Evolutionary conservation across 35 echinoderm and acorn worm species (phyloP).

Genomic region (Heliocidaris tuberculata): DNA sequence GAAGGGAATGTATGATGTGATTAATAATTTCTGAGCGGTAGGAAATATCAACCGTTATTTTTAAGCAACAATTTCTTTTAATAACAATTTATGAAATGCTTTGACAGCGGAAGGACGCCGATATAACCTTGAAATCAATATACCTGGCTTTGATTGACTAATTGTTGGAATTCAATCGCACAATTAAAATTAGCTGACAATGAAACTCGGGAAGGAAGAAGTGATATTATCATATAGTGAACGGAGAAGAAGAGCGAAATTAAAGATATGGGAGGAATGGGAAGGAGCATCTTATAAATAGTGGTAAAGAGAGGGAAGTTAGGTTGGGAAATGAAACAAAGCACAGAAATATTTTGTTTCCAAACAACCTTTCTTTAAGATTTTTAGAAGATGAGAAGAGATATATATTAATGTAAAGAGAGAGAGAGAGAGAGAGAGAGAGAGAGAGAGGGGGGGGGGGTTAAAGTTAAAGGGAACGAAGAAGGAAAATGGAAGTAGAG

Average conservation of each 20-base stretch:
- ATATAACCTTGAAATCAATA: background rate
- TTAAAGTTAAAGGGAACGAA: background rate
- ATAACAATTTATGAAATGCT: background rate
- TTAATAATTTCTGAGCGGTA: background rate
- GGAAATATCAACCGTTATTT: background rate
- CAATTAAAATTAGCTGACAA: background rate
- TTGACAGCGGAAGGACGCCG: background rate
- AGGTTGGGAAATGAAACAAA: background rate
- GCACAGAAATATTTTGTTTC: too few species aligned
- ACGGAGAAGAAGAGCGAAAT: background rate
- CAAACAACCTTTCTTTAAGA: too few species aligned
- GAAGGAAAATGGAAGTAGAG: too few species aligned
- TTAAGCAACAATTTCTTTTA: background rate
- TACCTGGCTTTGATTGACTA: background rate
- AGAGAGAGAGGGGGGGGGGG: background rate
- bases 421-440: background rate
- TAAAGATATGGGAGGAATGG: background rate
- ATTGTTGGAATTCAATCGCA: background rate
- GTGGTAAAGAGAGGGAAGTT: background rate
- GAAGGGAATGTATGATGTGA: background rate
- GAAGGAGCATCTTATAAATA: background rate
- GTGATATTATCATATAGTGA: background rate
- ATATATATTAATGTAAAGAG: too few species aligned
- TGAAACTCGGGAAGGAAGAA: background rate
- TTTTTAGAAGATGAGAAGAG: too few species aligned